phyloP scores from a whole-genome alignment of 1,140 invertebrate genomes.

The Matsumurasca onukii region DNA sequence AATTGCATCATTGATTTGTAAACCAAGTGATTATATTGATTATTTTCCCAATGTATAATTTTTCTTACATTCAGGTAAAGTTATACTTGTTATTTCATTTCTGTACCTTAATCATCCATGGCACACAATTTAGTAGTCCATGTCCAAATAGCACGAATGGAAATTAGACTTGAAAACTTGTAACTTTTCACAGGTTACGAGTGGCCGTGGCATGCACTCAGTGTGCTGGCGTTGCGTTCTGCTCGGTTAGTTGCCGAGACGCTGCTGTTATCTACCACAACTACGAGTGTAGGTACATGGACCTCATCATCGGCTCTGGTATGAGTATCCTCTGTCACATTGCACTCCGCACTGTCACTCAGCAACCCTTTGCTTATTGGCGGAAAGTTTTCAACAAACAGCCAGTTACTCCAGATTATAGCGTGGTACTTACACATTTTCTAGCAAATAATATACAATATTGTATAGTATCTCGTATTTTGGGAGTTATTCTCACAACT shows the following conservation, averaged over 20 bases:
- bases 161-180: background rate
- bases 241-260: slow-evolving; percentile 66
- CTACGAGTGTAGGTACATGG: slow-evolving; percentile 78
- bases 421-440: background rate
- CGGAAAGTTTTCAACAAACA: slow-evolving; percentile 14
- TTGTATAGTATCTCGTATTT: too few relatives aligned
- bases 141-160: too few relatives aligned
- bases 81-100: too few relatives aligned
- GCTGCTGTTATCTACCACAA: slow-evolving; percentile 72
- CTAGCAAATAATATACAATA: too few relatives aligned
- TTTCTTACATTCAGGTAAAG: too few relatives aligned
- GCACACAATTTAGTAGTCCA: too few relatives aligned
- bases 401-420: slow-evolving; percentile 6
- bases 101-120: too few relatives aligned
- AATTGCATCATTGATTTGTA: background rate
- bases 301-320: slow-evolving; percentile 73
- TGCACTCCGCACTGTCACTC: slow-evolving; percentile 72
- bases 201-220: slow-evolving; percentile 69
- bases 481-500: background rate
- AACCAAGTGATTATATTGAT: background rate
- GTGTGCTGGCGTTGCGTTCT: slow-evolving; percentile 77
- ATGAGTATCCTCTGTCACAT: slow-evolving; percentile 77
- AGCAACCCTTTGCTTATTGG: slow-evolving; percentile 27
- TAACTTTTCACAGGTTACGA: slow-evolving; percentile 49
- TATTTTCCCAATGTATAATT: too few relatives aligned